Base-by-base conservation (phyloP, 2,113 vertebrate species). In the Antechinus stuartii region DNA sequence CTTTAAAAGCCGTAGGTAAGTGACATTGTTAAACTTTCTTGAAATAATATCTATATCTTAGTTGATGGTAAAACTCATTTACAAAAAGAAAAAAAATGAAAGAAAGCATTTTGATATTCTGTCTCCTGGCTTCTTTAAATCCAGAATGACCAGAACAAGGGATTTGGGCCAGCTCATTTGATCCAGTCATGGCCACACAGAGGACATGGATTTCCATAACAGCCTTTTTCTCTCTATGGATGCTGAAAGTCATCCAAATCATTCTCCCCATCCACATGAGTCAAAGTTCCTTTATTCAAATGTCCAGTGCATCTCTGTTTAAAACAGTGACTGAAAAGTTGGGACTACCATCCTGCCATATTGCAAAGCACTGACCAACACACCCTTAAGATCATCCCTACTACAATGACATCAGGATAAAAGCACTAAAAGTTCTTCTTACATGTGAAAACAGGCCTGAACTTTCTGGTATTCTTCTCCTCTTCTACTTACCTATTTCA, bases 191-290 rank as follows among this genome's bases (percentile, higher is more conserved):
- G 61, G 89, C 24, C 22, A 68, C 54, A 94, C 54, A 52, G 42
- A 61, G 90, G 89, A 90, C 49, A 26, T 2, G 0, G 54, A 26
- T 91, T 53, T 27, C 47, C 91, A 24, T 91, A 90, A n/a, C 11
- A 46, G 10, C 46, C 5, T 24, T 55, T 61, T 57, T 93, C 89
- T 0, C 52, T 50, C 22, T 26, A 23, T 4, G 27, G 49, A 3
- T 91, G 93, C 90, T 96, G 42, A 96, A 90, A 96, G 54, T 46
- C 93, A 35, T 91, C 91, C 57, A 93, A 89, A 84, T 96, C 50
- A 91, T 56, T 94, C 94, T 91, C 90, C 54, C 95, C 92, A 91
- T 95, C 10, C 23, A 42, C 68, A 35, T 84, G 91, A 92, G 8
- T 52, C 90, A 84, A n/a, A 42, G n/a, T 23, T 23, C n/a, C 47